Evolutionary conservation across 2,113 vertebrate genomes (phyloP).

Genomic region (Perca schrenkii): DNA sequence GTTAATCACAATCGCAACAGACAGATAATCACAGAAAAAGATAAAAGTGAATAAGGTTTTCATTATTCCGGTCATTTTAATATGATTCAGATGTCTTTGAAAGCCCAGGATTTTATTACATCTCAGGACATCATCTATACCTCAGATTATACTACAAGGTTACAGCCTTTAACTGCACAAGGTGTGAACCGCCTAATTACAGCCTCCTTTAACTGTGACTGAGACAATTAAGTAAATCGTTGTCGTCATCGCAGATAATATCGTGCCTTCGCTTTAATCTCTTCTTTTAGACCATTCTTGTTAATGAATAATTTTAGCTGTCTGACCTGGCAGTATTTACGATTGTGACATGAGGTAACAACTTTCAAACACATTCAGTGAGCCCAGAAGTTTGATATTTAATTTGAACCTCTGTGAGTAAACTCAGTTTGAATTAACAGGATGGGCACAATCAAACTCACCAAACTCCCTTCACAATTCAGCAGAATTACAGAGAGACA

Average conservation of each 20-base stretch:
- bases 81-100: neutral
- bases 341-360: too few relatives aligned
- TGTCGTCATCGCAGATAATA: slow-evolving; percentile 27
- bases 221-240: slow-evolving; percentile 24
- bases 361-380: neutral
- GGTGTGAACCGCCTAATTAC: neutral
- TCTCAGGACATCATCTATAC: neutral
- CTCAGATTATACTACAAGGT: neutral
- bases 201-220: slow-evolving; percentile 13
- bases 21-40: neutral
- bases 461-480: neutral
- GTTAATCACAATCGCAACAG: too few relatives aligned
- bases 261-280: slow-evolving; percentile 3
- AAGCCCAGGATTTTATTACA: neutral
- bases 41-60: neutral
- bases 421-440: neutral
- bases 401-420: neutral
- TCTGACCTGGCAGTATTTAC: neutral
- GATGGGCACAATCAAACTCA: neutral
- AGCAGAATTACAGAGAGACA: neutral
- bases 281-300: slow-evolving; percentile 7
- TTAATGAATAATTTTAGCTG: neutral
- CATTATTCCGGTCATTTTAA: neutral
- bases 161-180: neutral
- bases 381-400: neutral